Percentiles rank a stretch among this genome's conserved stretches.
Conservation (phyloP, 2,888 invertebrate genomes). For the Pollenia labialis region DNA sequence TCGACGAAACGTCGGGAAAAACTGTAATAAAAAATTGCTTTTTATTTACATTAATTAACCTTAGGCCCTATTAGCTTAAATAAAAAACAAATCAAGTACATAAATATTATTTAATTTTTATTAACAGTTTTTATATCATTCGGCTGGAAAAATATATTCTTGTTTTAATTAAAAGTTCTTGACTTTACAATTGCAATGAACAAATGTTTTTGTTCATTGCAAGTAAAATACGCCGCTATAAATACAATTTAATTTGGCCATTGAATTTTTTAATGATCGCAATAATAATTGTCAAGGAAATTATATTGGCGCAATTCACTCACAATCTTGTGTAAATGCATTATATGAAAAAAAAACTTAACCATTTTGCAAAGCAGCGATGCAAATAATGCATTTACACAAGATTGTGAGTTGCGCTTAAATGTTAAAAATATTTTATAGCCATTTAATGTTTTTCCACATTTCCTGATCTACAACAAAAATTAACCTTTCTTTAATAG, state of each 20-base stretch:
- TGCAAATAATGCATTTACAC: no score
- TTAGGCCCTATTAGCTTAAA: no score
- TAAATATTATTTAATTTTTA: not conserved
- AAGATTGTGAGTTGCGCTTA: no score
- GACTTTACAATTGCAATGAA: constrained; percentile 3
- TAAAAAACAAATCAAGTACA: no score
- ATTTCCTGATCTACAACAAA: no score
- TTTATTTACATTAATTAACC: no score
- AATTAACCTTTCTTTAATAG: no score
- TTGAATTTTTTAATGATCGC: constrained; percentile 1
- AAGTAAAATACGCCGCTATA: not conserved
- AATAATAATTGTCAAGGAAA: constrained; percentile 6
- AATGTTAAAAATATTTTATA: not conserved
- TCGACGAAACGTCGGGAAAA: no score
- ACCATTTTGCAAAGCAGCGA: no score
- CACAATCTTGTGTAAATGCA: no score
- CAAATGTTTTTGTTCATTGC: not conserved
- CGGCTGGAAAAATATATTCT: not conserved
- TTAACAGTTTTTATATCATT: not conserved
- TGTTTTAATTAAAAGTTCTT: constrained; percentile 9
- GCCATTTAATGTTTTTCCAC: not conserved
- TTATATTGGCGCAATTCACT: not conserved
- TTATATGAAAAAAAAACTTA: no score
- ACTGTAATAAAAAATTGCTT: no score
- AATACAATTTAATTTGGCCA: constrained; percentile 7